A percentile compares a stretch with the other conserved stretches of the same genome.
Evolutionary conservation across 2,797 vertebrate genomes (phyloP).

Genomic region (Coregonus suidteri): DNA sequence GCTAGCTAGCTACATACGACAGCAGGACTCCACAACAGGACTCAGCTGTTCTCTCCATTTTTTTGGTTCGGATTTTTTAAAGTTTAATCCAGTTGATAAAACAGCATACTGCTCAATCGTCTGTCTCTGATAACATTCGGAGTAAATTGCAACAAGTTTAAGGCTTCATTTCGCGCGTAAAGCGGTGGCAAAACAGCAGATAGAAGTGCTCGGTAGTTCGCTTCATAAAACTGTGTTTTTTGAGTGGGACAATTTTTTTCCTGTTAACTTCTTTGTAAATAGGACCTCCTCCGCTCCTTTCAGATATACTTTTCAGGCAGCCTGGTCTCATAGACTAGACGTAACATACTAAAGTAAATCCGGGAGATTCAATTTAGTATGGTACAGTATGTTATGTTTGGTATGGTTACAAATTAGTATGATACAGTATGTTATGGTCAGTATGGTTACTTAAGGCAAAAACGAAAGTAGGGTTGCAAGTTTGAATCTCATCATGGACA

Average conservation of each 20-base stretch:
- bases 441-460: too few species aligned
- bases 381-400: too few species aligned
- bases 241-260: background rate
- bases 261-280: background rate
- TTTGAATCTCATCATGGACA: too few species aligned
- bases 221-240: background rate
- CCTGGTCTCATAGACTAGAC: too few species aligned
- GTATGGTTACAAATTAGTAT: too few species aligned
- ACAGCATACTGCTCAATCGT: background rate
- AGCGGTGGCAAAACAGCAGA: background rate
- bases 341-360: too few species aligned
- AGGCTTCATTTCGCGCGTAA: background rate
- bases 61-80: background rate
- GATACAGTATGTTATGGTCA: too few species aligned
- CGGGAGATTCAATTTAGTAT: too few species aligned
- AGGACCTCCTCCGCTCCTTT: background rate
- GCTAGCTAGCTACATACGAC: background rate
- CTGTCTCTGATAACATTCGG: background rate
- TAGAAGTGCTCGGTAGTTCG: background rate
- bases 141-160: background rate
- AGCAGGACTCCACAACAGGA: background rate
- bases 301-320: background rate
- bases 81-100: background rate
- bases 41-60: constrained; percentile 6
- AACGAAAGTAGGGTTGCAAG: too few species aligned